A percentile compares a stretch with the other conserved stretches of the same genome.
These are phyloP conservation scores for Bellardia pandia DNA, from an alignment of 2,888 invertebrate species.

Conservation along the genomic window DNA sequence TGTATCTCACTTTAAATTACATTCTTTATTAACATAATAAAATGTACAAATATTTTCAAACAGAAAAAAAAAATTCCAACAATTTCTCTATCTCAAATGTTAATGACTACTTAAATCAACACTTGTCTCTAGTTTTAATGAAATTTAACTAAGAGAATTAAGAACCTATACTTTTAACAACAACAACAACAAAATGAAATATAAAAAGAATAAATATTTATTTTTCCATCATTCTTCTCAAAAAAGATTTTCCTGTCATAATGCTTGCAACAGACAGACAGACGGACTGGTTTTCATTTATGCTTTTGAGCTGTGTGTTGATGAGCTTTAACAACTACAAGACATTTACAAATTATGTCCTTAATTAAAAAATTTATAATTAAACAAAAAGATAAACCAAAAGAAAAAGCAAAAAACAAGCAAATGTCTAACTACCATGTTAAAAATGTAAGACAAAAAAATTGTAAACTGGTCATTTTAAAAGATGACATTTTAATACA, in stretches of 20 bases:
- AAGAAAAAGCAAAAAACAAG: background rate
- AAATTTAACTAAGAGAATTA: slow-evolving; percentile 38
- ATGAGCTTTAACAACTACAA: slow-evolving; percentile 67
- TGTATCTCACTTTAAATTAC: background rate
- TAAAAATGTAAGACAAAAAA: slow-evolving; percentile 3
- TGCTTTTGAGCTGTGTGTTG: slow-evolving; percentile 44
- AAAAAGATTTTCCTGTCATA: slow-evolving; percentile 32
- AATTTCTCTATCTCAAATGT: background rate
- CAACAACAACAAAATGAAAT: background rate
- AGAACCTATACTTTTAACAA: background rate
- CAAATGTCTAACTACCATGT: slow-evolving; percentile 12
- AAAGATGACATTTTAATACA: background rate
- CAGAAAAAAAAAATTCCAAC: background rate
- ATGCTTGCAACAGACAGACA: slow-evolving; percentile 11
- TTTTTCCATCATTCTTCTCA: slow-evolving; percentile 34
- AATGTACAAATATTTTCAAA: background rate
- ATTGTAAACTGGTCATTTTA: background rate
- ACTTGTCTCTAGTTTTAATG: slow-evolving; percentile 12
- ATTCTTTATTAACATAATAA: background rate
- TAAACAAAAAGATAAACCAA: slow-evolving; percentile 10
- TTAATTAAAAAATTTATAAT: slow-evolving; percentile 57
- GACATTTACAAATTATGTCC: slow-evolving; percentile 70
- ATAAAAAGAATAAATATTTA: slow-evolving; percentile 45
- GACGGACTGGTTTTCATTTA: background rate
- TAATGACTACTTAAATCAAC: slow-evolving; percentile 34